Evolutionary conservation across 2,797 vertebrate species (phyloP), one percentile per base, ranked within the genome.

Genomic region (Spondyliosoma cantharus): DNA sequence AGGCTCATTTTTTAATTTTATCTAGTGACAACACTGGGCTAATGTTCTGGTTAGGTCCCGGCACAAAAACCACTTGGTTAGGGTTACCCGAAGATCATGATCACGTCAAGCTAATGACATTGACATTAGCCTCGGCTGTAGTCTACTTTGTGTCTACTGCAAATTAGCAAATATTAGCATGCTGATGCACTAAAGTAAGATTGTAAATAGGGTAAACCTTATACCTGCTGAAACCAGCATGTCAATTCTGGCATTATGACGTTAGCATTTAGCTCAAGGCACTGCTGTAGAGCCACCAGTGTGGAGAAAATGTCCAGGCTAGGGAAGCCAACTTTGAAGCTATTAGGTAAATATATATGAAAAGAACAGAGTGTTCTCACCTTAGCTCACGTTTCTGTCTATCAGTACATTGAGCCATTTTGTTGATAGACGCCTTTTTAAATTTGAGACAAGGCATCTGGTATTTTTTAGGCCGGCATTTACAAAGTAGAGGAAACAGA

Each of bases 311-410:
- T 43, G 19, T n/a, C 13, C 46, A 43, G 13, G 7, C 11, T 19
- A 48, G 6, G 11, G 19, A 27, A 50, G 37, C 37, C 1, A 2
- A 37, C 37, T 37, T 37, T 37, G 37, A 37, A 37, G 59, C 32
- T 50, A 45, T 16, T 24, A 9, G 29, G 13, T 58, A 16, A 43
- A 15, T 46, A 5, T 24, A 50, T 9, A 7, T 58, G 12, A 46
- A 32, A 62, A 57, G 13, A 52, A 60, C 32, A 72, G 20, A 42
- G 13, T 52, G 58, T 70, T 76, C 27, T 64, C 2, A 13, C 27
- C 13, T 2, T 11, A 17, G 32, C 32, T 37, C 46, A 46, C 4
- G 19, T 16, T 14, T 4, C 15, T 22, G 1, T 50, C 8, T 24
- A 5, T 14, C 49, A 29, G 19, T 16, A 7, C 15, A 56, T 11